phyloP scores from a whole-genome alignment of 2,888 invertebrate species.

The Drosophila recens region DNA sequence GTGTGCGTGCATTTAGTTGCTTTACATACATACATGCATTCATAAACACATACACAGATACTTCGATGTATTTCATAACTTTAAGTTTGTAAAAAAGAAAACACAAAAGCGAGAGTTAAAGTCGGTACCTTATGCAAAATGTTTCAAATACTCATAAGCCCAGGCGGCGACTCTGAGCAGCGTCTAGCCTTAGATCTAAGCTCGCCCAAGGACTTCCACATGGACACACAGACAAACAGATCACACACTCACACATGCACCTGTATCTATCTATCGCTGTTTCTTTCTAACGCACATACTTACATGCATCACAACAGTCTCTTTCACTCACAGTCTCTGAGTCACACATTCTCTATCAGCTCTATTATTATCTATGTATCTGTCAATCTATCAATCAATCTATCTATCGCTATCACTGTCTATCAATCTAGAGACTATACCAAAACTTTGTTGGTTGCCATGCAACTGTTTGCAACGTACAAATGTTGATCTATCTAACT shows the following conservation, averaged over 20 bases:
- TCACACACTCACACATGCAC: constrained; percentile 18
- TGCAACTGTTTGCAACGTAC: constrained; percentile 68
- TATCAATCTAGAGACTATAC: constrained; percentile 68
- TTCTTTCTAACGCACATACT: constrained; percentile 34
- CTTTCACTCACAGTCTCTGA: constrained; percentile 28
- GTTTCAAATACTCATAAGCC: constrained; percentile 74
- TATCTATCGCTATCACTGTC: constrained; percentile 34
- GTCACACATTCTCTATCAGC: constrained; percentile 32
- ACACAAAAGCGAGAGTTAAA: constrained; percentile 77
- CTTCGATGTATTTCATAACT: constrained; percentile 40
- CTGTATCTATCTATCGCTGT: constrained; percentile 34
- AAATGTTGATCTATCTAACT: constrained; percentile 52
- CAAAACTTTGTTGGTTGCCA: constrained; percentile 72
- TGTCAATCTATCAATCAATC: background rate
- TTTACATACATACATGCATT: constrained; percentile 27
- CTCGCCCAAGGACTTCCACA: constrained; percentile 50
- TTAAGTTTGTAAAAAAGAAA: constrained; percentile 72
- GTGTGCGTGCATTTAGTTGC: constrained; percentile 58
- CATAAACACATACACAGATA: constrained; percentile 18
- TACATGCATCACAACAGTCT: constrained; percentile 11
- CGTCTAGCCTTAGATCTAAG: constrained; percentile 69
- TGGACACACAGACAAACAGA: constrained; percentile 18
- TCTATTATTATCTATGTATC: constrained; percentile 24
- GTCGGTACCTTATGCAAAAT: constrained; percentile 78
- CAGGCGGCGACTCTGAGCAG: constrained; percentile 55